These are phyloP conservation scores for Eupithecia subfuscata DNA, from an alignment of 2,888 invertebrate genomes.

Conservation along the genomic window DNA sequence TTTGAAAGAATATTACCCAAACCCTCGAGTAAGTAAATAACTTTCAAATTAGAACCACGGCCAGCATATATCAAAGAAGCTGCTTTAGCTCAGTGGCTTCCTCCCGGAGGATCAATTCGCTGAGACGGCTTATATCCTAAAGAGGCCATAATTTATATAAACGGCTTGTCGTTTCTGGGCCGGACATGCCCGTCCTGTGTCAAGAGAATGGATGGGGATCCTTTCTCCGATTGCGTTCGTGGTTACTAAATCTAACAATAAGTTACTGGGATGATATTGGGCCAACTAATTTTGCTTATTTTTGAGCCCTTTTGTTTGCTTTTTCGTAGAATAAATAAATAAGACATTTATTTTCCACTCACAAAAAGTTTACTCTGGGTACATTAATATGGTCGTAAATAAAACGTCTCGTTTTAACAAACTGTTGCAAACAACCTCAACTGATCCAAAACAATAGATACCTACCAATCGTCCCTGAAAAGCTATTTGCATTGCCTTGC, in stretches of 20 bases:
- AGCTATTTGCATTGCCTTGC: too few species aligned
- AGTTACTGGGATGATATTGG: slow-evolving; percentile 35
- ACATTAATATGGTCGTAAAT: too few species aligned
- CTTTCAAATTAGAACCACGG: neutral
- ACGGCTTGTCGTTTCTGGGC: slow-evolving; percentile 41
- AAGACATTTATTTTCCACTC: neutral
- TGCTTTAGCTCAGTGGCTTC: slow-evolving; percentile 11
- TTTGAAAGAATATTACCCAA: neutral
- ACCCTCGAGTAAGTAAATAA: neutral
- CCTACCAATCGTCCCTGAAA: too few species aligned
- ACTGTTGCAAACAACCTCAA: too few species aligned
- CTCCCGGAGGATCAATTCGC: slow-evolving; percentile 45
- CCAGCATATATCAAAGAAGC: slow-evolving; percentile 32
- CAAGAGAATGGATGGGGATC: slow-evolving; percentile 41
- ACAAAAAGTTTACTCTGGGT: too few species aligned
- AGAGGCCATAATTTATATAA: slow-evolving; percentile 48
- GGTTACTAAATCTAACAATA: slow-evolving; percentile 43
- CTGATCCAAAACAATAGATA: too few species aligned
- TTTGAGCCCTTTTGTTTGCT: slow-evolving; percentile 1
- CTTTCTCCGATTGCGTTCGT: slow-evolving; percentile 40
- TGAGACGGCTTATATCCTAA: slow-evolving; percentile 47
- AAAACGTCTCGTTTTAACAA: too few species aligned
- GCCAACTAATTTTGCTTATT: slow-evolving; percentile 3
- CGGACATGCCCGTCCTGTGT: slow-evolving; percentile 43
- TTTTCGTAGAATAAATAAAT: neutral